These are phyloP conservation scores for Colletes latitarsis DNA, from an alignment of 1,140 invertebrate genomes.

Conservation along the genomic window DNA sequence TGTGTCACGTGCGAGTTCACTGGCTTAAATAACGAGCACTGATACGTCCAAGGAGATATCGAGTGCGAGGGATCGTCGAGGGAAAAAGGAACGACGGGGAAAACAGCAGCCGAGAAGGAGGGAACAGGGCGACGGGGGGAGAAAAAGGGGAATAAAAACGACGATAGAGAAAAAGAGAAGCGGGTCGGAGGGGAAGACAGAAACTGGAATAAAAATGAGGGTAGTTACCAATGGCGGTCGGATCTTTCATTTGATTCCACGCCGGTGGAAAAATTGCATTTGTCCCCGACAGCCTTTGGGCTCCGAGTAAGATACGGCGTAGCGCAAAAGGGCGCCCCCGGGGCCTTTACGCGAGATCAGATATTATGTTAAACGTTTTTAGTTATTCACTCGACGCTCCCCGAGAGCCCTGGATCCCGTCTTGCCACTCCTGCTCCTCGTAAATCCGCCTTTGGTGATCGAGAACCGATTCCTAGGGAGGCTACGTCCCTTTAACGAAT, in stretches of 20 bases:
- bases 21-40: conserved; percentile 44
- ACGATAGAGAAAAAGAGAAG: conserved; percentile 10
- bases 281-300: conserved; percentile 68
- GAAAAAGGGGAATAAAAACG: conserved; percentile 9
- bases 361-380: conserved; percentile 77
- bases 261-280: conserved; percentile 70
- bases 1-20: conserved; percentile 22
- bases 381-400: conserved; percentile 72
- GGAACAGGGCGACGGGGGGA: neutral
- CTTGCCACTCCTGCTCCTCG: neutral
- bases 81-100: neutral
- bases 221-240: conserved; percentile 68
- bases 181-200: neutral
- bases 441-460: conserved; percentile 66
- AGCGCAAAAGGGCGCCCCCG: conserved; percentile 62
- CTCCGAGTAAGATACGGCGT: conserved; percentile 61
- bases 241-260: conserved; percentile 72
- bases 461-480: conserved; percentile 67
- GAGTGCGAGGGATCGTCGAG: neutral
- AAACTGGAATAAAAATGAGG: conserved; percentile 64
- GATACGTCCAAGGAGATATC: conserved; percentile 47
- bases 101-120: neutral
- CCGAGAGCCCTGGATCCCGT: conserved; percentile 9
- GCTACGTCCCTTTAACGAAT: conserved; percentile 37
- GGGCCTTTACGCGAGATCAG: conserved; percentile 70